phyloP scores from a whole-genome alignment of 2,113 vertebrate genomes.

The Cyanistes caeruleus region DNA sequence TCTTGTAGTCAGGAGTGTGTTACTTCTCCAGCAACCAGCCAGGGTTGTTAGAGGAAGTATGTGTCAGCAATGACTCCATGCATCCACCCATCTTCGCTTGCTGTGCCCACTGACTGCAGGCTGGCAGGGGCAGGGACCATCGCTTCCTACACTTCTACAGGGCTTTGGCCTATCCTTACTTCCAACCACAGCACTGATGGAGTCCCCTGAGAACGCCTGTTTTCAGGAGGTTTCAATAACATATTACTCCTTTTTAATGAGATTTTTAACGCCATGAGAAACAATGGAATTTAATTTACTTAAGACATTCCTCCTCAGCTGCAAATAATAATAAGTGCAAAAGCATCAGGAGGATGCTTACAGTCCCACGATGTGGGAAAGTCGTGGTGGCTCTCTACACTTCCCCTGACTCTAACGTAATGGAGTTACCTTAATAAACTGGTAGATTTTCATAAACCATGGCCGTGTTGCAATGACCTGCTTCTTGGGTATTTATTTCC shows the following conservation, averaged over 20 bases:
- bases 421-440: background rate
- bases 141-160: too few species aligned
- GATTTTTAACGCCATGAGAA: background rate
- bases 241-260: background rate
- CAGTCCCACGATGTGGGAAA: background rate
- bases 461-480: background rate
- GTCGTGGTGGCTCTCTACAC: background rate
- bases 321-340: background rate
- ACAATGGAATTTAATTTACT: background rate
- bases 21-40: background rate
- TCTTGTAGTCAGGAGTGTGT: background rate
- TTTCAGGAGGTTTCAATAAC: background rate
- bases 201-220: background rate
- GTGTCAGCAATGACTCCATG: background rate
- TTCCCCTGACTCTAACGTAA: background rate
- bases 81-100: background rate
- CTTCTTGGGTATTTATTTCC: background rate
- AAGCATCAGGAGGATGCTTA: background rate
- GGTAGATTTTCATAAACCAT: background rate
- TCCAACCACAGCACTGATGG: background rate
- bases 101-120: background rate
- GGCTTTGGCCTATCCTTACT: background rate
- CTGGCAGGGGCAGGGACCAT: background rate
- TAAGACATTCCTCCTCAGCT: background rate
- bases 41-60: background rate